These are phyloP conservation scores for Rhaphigaster nebulosa DNA, from an alignment of 2,888 invertebrate species.

Conservation along the genomic window DNA sequence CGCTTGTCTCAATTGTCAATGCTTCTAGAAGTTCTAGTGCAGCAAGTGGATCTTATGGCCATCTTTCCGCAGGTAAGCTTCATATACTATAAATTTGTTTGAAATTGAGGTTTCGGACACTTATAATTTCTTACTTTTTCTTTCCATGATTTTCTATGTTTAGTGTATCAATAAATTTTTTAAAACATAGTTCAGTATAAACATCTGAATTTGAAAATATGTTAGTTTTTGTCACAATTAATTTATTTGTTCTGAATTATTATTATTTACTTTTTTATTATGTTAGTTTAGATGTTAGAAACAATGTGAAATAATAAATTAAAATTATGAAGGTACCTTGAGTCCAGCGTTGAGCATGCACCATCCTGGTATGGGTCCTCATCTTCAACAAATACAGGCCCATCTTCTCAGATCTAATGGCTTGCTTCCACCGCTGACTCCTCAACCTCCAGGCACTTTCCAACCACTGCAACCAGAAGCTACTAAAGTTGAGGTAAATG, in stretches of 20 bases:
- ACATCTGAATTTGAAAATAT: background rate
- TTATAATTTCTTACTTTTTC: background rate
- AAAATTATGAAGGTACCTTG: constrained; percentile 75
- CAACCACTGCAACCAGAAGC: constrained; percentile 67
- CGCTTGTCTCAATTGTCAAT: constrained; percentile 83
- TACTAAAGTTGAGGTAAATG: constrained; percentile 66
- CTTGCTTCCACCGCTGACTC: constrained; percentile 70
- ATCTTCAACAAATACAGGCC: constrained; percentile 82
- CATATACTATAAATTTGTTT: background rate
- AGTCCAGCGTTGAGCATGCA: constrained; percentile 84
- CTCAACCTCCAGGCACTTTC: constrained; percentile 64
- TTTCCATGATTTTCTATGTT: background rate
- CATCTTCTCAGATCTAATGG: constrained; percentile 82
- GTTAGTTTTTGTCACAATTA: too few species aligned
- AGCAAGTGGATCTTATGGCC: constrained; percentile 96
- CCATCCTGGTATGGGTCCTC: constrained; percentile 75
- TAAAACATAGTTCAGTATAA: background rate
- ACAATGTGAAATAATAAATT: background rate
- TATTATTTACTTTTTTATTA: too few species aligned
- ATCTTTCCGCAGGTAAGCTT: constrained; percentile 86
- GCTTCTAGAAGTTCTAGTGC: constrained; percentile 87
- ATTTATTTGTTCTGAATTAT: too few species aligned
- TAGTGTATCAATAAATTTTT: too few species aligned
- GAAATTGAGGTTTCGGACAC: background rate
- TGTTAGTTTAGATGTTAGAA: too few species aligned